phyloP scores from a whole-genome alignment of 2,888 invertebrate species.

The Lobophora halterata region DNA sequence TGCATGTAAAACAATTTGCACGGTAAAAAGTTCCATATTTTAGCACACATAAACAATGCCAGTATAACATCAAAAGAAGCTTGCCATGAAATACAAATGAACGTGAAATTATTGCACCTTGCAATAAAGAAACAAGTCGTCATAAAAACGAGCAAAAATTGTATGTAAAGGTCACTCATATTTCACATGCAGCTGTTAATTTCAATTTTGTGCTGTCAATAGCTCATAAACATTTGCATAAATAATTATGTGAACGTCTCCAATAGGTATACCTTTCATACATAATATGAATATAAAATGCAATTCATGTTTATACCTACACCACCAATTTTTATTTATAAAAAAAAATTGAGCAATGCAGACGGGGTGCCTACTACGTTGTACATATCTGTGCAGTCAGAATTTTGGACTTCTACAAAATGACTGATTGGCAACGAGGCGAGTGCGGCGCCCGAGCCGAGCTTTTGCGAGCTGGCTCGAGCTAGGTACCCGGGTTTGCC shows the following conservation, averaged over 20 bases:
- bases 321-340: too few relatives aligned
- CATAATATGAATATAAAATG: constrained; percentile 8
- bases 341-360: too few relatives aligned
- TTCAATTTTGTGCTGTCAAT: constrained; percentile 45
- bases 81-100: constrained; percentile 18
- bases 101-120: constrained; percentile 15
- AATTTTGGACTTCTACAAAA: too few relatives aligned
- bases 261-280: too few relatives aligned
- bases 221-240: constrained; percentile 33
- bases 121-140: constrained; percentile 9
- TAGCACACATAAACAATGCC: constrained; percentile 7
- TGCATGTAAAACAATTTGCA: too few relatives aligned
- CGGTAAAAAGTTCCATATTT: constrained; percentile 1
- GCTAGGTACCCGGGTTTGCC: too few relatives aligned
- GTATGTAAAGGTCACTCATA: constrained; percentile 26
- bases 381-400: too few relatives aligned
- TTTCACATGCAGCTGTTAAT: constrained; percentile 42
- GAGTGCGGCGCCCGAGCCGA: too few relatives aligned
- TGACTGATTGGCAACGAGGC: too few relatives aligned
- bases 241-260: constrained; percentile 15
- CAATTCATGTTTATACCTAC: constrained; percentile 4
- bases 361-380: too few relatives aligned
- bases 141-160: constrained; percentile 16
- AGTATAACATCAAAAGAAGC: constrained; percentile 12
- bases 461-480: too few relatives aligned